Evolutionary conservation across 2,797 vertebrate genomes (phyloP), one percentile per base, ranked within the genome.

Genomic region (Synaphobranchus kaupii): DNA sequence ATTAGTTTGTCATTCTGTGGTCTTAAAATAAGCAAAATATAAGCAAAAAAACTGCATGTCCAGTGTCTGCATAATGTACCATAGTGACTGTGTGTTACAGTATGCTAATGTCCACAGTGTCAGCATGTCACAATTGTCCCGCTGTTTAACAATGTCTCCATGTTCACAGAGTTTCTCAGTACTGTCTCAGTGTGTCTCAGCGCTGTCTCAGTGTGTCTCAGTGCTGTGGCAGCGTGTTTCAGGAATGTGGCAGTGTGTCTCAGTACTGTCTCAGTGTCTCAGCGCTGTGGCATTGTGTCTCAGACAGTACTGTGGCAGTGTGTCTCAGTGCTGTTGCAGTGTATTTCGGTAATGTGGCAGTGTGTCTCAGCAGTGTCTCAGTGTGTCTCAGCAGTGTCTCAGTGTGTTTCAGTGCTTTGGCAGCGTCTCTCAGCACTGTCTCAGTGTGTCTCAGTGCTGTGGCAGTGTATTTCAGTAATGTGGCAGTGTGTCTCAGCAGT

Each of bases 401-500:
- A 71, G 6, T 22, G 10, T 78, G 28, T 31, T 8, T 50, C 13
- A 48, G 47, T 22, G 5, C 22, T 9, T 5, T 25, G 15, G 20
- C 8, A 48, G 15, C 52, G 47, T n/a, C 47, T 50, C n/a, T 39
- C 22, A 44, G 54, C 15, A 7, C 54, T 6, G 54, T 56, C 4
- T 0, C 50, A 52, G 10, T 10, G 17, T 81, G 78, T 39, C 12
- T 15, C 84, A 54, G 39, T 2, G 39, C 39, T 1, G 39, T 39
- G 39, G 39, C 39, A 39, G 39, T 2, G 39, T 39, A 2, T 85
- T 44, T 81, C 54, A 86, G 48, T 85, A 52, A 66, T 85, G 86
- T 87, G 83, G 54, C 12, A 56, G 81, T 81, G 66, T 58, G 54
- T 80, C 86, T 60, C 82, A 86, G 85, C 73, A 48, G 5, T 9